Base-by-base conservation (phyloP, 2,888 invertebrate genomes). In the Hololepta plana region DNA sequence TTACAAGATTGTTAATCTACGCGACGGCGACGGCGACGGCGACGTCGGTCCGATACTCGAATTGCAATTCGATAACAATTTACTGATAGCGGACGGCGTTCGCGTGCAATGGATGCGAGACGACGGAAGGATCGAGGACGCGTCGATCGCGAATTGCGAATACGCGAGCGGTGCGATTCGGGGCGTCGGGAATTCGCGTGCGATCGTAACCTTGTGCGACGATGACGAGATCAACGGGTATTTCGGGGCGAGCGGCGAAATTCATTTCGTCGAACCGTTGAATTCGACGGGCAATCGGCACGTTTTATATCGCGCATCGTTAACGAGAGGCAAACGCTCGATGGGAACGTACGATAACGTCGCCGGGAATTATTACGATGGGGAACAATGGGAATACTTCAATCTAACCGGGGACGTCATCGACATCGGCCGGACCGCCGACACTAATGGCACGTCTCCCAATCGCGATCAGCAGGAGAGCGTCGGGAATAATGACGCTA, bases 341-440 rank as follows among this genome's bases (percentile, higher is more conserved):
- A n/a, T 11, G 3, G 7, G 19, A n/a, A n/a, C n/a, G n/a, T n/a
- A n/a, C n/a, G n/a, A n/a, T n/a, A n/a, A n/a, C n/a, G n/a, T n/a
- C n/a, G n/a, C n/a, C n/a, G n/a, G n/a, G n/a, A 14, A 13, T 9
- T 9, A 6, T 3, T 9, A 9, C 9, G 6, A 7, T n/a, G n/a
- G 4, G 11, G 23, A 27, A 16, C 24, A 35, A 27, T 41, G 41
- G 41, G 35, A 40, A 24, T 41, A 30, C 20, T 58, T 55, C 36
- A 60, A 62, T 48, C 40, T 62, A 24, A 60, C 57, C 2, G 60
- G 59, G 5, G 62, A 62, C 34, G 50, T 51, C 2, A 46, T 60
- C 23, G 51, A 57, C 22, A 44, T 53, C 9, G 53, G 47, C 14
- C n/a, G n/a, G n/a, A n/a, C n/a, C n/a, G n/a, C n/a, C n/a, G 44